Evolutionary conservation across 1,140 invertebrate genomes (phyloP), one percentile per base, ranked within the genome.

Genomic region (Drosophila ogumai): DNA sequence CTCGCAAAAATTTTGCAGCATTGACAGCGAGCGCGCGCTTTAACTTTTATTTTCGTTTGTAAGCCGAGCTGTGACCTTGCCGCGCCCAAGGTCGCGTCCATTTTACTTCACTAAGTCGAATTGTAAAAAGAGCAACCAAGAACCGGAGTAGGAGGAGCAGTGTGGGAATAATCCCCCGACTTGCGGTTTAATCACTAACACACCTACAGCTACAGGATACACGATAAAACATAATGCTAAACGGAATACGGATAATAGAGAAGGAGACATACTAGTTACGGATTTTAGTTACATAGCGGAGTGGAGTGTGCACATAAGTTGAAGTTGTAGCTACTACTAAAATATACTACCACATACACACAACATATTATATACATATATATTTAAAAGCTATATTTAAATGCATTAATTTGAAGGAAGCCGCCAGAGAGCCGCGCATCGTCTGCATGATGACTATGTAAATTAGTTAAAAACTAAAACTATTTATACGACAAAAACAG

Each of bases 381-480:
- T 60, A 78, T 43, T 59, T 73, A 85, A 22, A 22, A 57, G 22
- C 65, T 79, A 82, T 77, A 82, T 63, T 69, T 71, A 69, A 68
- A 71, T 9, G 58, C 58, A 81, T 81, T 54, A 54, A 54, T 50
- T 76, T 77, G 77, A 63, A 78, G 69, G 69, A 72, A 79, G 84
- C 85, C 84, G 81, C 85, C 82, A 84, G 81, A 88, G 50, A 54
- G 50, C 50, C 50, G 85, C 84, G 84, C 84, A 88, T 87, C 61
- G 79, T 88, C 80, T 84, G 82, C 58, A 88, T 82, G 85, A 60
- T 68, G 84, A 88, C 74, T 84, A 90, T 88, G 84, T 88, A 88
- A 88, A 88, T 84, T 88, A 88, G 85, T 88, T 88, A 90, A 88
- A 88, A 88, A 88, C 84, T 88, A 88, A 82, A 87, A 58, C 81